Percentiles rank a stretch among this genome's conserved stretches.
phyloP scores from a whole-genome alignment of 1,140 invertebrate genomes.

The Agraylea sexmaculata region DNA sequence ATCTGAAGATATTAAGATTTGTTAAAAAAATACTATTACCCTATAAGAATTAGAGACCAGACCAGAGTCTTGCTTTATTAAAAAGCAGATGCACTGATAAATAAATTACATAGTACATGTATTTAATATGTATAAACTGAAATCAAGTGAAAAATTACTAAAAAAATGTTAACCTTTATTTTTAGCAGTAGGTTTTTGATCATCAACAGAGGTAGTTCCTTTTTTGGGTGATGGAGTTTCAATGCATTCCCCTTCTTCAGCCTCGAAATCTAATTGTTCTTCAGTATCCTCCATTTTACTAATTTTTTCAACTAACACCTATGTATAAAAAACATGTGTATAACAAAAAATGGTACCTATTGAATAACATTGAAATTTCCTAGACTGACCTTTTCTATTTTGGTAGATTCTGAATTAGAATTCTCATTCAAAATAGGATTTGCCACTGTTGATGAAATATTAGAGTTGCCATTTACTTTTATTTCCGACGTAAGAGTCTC shows the following conservation, averaged over 20 bases:
- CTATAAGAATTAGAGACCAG: no score
- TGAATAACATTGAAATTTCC: background rate
- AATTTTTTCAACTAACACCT: slow-evolving; percentile 36
- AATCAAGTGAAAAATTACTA: background rate
- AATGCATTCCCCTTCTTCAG: slow-evolving; percentile 69
- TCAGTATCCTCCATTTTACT: slow-evolving; percentile 52
- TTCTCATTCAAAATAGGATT: no score
- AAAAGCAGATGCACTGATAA: background rate
- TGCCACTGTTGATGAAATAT: slow-evolving; percentile 25
- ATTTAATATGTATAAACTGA: background rate
- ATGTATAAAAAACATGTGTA: slow-evolving; percentile 23
- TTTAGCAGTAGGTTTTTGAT: slow-evolving; percentile 13
- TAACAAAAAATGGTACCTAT: background rate
- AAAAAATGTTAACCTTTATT: slow-evolving; percentile 2
- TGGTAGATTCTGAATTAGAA: slow-evolving; percentile 25
- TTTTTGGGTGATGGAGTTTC: slow-evolving; percentile 37
- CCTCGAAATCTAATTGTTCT: slow-evolving; percentile 77
- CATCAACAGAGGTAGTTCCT: slow-evolving; percentile 20
- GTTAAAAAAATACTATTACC: slow-evolving; percentile 3
- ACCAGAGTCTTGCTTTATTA: background rate
- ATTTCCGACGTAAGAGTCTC: slow-evolving; percentile 23
- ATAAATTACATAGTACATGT: background rate
- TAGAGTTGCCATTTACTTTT: slow-evolving; percentile 27
- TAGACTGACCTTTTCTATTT: slow-evolving; percentile 16
- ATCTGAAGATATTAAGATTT: slow-evolving; percentile 25